Evolutionary conservation across 2,113 vertebrate genomes (phyloP).

Genomic region (Catharus bicknelli): DNA sequence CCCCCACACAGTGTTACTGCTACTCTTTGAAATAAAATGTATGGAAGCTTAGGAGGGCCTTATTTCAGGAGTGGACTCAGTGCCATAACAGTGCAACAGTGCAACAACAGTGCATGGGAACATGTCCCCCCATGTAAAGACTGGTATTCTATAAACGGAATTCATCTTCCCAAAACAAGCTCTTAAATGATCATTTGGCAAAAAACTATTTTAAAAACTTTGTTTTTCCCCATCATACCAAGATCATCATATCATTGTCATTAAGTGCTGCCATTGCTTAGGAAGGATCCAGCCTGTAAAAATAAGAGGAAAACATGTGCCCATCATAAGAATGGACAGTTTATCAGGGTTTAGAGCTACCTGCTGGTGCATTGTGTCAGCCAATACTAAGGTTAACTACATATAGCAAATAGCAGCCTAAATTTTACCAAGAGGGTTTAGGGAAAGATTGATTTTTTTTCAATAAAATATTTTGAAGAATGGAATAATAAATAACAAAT

Average conservation of each 20-base stretch:
- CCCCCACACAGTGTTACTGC: no score
- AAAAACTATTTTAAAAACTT: not conserved
- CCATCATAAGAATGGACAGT: accelerated
- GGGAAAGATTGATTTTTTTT: not conserved
- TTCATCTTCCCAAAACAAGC: not conserved
- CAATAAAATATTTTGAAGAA: not conserved
- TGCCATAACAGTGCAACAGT: not conserved
- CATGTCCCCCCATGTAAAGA: not conserved
- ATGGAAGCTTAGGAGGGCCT: not conserved
- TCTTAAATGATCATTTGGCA: not conserved
- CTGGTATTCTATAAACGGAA: not conserved
- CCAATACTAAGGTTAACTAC: not conserved
- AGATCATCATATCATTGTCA: not conserved
- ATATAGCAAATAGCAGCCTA: not conserved
- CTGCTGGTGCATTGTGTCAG: not conserved
- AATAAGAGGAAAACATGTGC: not conserved
- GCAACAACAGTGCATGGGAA: not conserved
- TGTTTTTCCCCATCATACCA: not conserved
- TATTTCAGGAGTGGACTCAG: not conserved
- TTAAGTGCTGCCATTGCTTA: not conserved
- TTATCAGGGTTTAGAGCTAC: not conserved
- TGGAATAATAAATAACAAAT: not conserved
- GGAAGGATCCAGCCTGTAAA: not conserved
- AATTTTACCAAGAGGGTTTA: not conserved
- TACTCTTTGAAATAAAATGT: not conserved